phyloP scores from a whole-genome alignment of 2,797 vertebrate species.

The Melanotaenia maccullochi region DNA sequence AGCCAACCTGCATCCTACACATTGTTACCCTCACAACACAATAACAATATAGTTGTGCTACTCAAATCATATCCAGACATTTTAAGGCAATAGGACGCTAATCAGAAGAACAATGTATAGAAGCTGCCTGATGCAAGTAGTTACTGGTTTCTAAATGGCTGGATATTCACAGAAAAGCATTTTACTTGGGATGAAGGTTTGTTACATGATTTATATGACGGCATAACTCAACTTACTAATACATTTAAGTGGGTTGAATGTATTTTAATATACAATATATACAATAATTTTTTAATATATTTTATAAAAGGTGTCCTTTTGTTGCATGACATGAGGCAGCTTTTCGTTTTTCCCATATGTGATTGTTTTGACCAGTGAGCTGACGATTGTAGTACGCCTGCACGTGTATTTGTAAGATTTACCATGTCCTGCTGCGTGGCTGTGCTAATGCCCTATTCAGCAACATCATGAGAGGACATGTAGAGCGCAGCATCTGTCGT shows the following conservation, averaged over 20 bases:
- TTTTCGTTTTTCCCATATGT: neutral
- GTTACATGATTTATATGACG: neutral
- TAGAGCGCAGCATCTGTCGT: conserved; percentile 66
- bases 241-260: neutral
- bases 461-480: conserved; percentile 31
- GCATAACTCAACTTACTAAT: neutral
- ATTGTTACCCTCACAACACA: neutral
- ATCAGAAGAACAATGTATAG: neutral
- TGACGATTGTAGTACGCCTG: neutral
- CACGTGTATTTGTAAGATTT: neutral
- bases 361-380: neutral
- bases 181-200: neutral
- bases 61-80: neutral
- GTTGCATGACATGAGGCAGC: neutral
- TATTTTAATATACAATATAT: too few relatives aligned
- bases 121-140: neutral
- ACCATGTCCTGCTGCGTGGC: conserved; percentile 31
- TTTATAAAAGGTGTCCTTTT: neutral
- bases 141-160: neutral
- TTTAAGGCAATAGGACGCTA: neutral
- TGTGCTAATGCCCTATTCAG: conserved; percentile 57
- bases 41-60: neutral
- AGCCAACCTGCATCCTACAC: neutral
- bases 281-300: too few relatives aligned
- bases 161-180: neutral